A percentile compares a stretch with the other conserved stretches of the same genome.
Conservation (phyloP, 2,888 invertebrate species). For the Scaptomyza tumidula region DNA sequence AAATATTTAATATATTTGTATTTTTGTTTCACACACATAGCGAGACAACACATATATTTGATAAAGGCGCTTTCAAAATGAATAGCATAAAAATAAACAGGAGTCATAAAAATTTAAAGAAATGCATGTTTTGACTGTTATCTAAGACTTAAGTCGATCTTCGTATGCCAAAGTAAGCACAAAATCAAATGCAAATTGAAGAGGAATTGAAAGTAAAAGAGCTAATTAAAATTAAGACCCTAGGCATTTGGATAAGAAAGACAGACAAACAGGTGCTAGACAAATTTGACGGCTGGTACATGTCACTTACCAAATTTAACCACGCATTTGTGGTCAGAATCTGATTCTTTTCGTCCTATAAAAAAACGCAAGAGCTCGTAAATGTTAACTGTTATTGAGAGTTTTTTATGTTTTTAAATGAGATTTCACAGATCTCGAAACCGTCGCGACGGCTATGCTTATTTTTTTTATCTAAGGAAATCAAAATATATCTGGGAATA, state of each 20-base stretch:
- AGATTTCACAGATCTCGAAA: constrained; percentile 21
- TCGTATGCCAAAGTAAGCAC: constrained; percentile 34
- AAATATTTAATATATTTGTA: constrained; percentile 40
- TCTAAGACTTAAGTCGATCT: constrained; percentile 55
- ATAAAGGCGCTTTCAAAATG: constrained; percentile 53
- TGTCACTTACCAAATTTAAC: constrained; percentile 98
- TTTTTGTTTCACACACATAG: constrained; percentile 67
- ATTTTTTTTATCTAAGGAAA: background rate
- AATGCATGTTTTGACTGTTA: constrained; percentile 49
- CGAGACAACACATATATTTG: constrained; percentile 67
- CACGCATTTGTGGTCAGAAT: constrained; percentile 99
- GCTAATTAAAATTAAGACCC: constrained; percentile 19
- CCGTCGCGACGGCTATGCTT: constrained; percentile 34
- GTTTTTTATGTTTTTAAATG: constrained; percentile 14
- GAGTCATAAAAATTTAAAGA: constrained; percentile 3
- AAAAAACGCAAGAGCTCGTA: constrained; percentile 85
- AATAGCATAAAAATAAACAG: constrained; percentile 35
- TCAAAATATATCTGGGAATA: background rate
- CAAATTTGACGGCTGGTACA: constrained; percentile 83
- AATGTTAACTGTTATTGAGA: constrained; percentile 37
- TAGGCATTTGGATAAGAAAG: constrained; percentile 34
- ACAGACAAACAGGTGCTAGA: constrained; percentile 66
- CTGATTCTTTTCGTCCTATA: constrained; percentile 99
- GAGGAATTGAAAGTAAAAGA: background rate
- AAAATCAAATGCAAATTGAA: constrained; percentile 17